phyloP scores from a whole-genome alignment of 2,888 invertebrate species.

The Ashinkailepas kermadecensis region DNA sequence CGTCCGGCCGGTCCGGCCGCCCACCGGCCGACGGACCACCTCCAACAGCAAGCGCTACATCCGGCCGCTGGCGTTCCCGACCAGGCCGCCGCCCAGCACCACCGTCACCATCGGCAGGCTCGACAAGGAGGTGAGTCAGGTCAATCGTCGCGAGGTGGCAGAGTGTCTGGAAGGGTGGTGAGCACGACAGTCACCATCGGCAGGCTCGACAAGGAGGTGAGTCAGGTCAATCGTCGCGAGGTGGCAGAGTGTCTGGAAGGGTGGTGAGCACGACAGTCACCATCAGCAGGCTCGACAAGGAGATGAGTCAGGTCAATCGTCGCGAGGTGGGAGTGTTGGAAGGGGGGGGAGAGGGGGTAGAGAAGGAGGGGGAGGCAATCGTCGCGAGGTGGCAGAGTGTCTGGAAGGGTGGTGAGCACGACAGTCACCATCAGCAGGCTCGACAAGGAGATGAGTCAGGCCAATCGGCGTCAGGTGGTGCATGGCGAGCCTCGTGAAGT shows the following conservation, averaged over 20 bases:
- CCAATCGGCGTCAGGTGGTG: too few species aligned
- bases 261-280: not conserved
- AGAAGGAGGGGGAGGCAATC: too few species aligned
- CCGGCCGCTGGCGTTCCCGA: slow-evolving; percentile 12
- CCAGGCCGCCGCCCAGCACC: not conserved
- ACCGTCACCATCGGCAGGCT: not conserved
- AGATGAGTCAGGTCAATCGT: not conserved
- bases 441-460: not conserved
- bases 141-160: too few species aligned
- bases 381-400: too few species aligned
- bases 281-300: not conserved
- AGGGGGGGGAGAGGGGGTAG: too few species aligned
- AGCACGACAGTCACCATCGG: not conserved
- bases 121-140: slow-evolving; percentile 3
- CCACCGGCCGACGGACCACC: not conserved
- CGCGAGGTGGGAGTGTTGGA: too few species aligned
- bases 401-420: not conserved
- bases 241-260: too few species aligned
- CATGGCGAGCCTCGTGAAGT: too few species aligned
- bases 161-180: too few species aligned
- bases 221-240: not conserved
- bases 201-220: slow-evolving; percentile 7
- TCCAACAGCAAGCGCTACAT: slow-evolving; percentile 14
- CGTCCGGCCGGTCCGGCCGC: not conserved
- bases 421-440: not conserved